These are phyloP conservation scores for Apus apus DNA, from an alignment of 2,113 vertebrate genomes.

Conservation along the genomic window DNA sequence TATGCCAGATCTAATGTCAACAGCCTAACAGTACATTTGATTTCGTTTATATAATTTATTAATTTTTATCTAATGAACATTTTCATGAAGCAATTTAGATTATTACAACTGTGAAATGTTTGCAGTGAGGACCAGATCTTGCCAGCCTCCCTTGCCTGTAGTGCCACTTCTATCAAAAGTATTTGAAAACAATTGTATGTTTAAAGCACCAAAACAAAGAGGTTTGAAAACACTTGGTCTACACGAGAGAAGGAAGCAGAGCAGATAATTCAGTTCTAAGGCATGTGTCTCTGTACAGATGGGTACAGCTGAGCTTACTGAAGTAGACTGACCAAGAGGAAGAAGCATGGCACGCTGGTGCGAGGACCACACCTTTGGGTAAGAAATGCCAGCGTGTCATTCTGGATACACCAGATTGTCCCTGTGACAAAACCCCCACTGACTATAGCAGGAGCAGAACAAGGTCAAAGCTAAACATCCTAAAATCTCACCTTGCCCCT, in stretches of 20 bases:
- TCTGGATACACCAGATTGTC: neutral
- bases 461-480: neutral
- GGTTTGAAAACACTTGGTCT: neutral
- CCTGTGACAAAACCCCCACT: neutral
- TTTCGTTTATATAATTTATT: slow-evolving; percentile 53
- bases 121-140: slow-evolving; percentile 23
- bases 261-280: neutral
- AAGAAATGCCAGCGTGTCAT: neutral
- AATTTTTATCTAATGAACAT: slow-evolving; percentile 63
- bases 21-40: neutral
- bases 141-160: slow-evolving; percentile 1
- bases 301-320: neutral
- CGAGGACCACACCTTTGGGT: neutral
- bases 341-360: accelerated
- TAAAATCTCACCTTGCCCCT: neutral
- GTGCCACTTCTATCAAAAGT: slow-evolving; percentile 30
- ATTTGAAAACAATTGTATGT: slow-evolving; percentile 22
- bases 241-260: neutral
- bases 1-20: slow-evolving; percentile 48
- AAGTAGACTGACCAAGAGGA: neutral
- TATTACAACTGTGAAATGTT: slow-evolving; percentile 52
- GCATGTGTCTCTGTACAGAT: neutral
- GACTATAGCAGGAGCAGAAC: neutral
- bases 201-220: neutral
- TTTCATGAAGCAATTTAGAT: slow-evolving; percentile 52